Evolutionary conservation across 1,140 invertebrate species (phyloP).

Genomic region (Pogonomyrmex californicus): DNA sequence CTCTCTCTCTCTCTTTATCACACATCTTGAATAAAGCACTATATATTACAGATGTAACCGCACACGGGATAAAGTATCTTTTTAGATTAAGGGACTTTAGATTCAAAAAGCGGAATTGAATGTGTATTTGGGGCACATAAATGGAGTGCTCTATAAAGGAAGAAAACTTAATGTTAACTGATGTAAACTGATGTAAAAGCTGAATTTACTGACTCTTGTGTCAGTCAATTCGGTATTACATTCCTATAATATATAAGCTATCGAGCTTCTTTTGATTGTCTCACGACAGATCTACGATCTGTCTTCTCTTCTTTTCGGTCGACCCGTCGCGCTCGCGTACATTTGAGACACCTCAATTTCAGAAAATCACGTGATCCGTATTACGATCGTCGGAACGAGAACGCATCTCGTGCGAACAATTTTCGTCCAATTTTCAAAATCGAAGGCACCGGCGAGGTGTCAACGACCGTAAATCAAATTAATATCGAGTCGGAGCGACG

Average conservation of each 20-base stretch:
- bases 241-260: neutral
- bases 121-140: neutral
- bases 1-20: too few species aligned
- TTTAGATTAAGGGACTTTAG: neutral
- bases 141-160: neutral
- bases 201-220: neutral
- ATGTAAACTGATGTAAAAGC: neutral
- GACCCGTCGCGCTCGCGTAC: neutral
- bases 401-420: neutral
- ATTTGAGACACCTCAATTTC: neutral
- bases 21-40: neutral
- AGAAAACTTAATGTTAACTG: neutral
- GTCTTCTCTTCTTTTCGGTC: neutral
- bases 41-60: neutral
- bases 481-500: conserved; percentile 35
- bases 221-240: neutral
- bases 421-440: neutral
- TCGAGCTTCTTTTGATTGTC: neutral
- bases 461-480: conserved; percentile 30
- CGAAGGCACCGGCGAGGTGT: conserved; percentile 7
- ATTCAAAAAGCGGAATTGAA: conserved; percentile 13
- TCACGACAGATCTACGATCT: neutral
- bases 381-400: neutral
- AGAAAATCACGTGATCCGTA: conserved; percentile 10
- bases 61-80: neutral